Evolutionary conservation across 1,140 invertebrate species (phyloP).

Genomic region (Macrobrachium rosenbergii): DNA sequence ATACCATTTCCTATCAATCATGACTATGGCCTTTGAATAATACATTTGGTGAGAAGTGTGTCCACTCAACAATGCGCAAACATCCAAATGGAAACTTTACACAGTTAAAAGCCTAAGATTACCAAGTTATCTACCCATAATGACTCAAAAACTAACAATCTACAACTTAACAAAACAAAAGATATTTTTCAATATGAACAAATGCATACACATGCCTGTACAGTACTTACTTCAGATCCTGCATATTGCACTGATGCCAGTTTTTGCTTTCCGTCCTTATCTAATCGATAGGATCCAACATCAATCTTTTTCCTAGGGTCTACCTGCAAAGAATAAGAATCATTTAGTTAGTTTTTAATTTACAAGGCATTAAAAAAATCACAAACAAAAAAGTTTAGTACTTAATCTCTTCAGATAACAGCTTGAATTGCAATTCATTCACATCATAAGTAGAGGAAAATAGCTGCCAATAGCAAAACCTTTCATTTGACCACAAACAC

Average conservation of each 20-base stretch:
- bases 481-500: too few species aligned
- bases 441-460: too few species aligned
- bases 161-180: conserved; percentile 67
- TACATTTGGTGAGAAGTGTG: too few species aligned
- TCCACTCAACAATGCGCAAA: too few species aligned
- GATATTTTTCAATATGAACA: conserved; percentile 67
- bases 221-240: conserved; percentile 53
- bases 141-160: background rate
- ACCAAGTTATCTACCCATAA: background rate
- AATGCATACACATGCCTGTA: background rate
- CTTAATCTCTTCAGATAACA: background rate
- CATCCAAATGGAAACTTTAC: too few species aligned
- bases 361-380: background rate
- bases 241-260: conserved; percentile 69
- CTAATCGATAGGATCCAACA: conserved; percentile 73
- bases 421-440: too few species aligned
- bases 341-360: background rate
- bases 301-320: conserved; percentile 72
- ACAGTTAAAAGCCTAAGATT: too few species aligned
- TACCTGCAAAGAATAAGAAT: conserved; percentile 64
- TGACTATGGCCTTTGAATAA: too few species aligned
- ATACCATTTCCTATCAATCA: too few species aligned
- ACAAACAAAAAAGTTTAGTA: background rate
- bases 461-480: too few species aligned
- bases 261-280: conserved; percentile 71